Conservation (phyloP, 2,113 vertebrate species). For the Formicarius rufipectus region DNA sequence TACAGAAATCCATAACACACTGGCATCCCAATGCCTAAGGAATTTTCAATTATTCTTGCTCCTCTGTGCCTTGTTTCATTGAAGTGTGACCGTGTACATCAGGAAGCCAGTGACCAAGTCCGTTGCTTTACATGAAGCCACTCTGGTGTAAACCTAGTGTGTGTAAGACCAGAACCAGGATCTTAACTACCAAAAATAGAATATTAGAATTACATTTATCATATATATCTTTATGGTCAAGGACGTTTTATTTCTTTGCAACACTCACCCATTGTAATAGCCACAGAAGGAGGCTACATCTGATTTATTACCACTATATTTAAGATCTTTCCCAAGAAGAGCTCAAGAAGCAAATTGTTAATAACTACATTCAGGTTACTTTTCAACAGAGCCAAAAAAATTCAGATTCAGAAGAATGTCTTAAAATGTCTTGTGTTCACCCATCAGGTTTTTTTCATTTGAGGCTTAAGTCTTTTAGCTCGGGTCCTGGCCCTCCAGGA, state of each 20-base stretch:
- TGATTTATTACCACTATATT: background rate
- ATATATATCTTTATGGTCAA: background rate
- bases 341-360: background rate
- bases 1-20: too few species aligned
- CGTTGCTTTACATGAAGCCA: background rate
- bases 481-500: fast-evolving
- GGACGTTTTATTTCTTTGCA: background rate
- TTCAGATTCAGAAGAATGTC: background rate
- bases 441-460: background rate
- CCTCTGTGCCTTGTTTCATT: background rate
- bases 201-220: background rate
- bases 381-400: background rate
- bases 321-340: background rate
- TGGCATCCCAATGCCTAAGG: background rate
- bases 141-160: background rate
- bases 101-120: background rate
- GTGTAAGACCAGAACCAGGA: background rate
- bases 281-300: background rate
- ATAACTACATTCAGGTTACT: background rate
- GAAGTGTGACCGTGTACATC: background rate
- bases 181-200: background rate
- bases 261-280: background rate
- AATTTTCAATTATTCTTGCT: background rate
- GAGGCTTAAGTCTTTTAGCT: background rate
- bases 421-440: background rate